phyloP scores from a whole-genome alignment of 2,888 invertebrate genomes.

The Eulithis prunata region DNA sequence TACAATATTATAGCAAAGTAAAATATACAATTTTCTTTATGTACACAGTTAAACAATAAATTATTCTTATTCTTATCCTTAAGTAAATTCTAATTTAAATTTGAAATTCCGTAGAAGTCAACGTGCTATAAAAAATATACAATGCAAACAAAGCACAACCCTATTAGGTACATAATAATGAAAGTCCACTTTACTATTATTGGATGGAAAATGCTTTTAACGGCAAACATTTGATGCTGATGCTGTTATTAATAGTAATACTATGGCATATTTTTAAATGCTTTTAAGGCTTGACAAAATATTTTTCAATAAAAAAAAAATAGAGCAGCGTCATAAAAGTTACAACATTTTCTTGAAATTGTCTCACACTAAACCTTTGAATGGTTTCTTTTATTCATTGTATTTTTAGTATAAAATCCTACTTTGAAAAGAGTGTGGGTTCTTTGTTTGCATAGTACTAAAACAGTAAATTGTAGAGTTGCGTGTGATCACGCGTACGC shows the following conservation, averaged over 20 bases:
- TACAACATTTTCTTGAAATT: too few relatives aligned
- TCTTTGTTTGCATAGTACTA: slow-evolving; percentile 3
- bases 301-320: too few relatives aligned
- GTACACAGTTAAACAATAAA: too few relatives aligned
- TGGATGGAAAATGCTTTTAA: slow-evolving; percentile 34
- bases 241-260: slow-evolving; percentile 18
- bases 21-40: neutral
- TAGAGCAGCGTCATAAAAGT: too few relatives aligned
- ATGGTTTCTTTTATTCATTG: too few relatives aligned
- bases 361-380: too few relatives aligned
- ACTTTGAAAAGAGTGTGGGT: too few relatives aligned
- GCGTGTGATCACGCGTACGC: slow-evolving; percentile 34
- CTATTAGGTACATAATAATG: slow-evolving; percentile 20
- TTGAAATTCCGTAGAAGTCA: neutral
- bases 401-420: too few relatives aligned
- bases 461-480: slow-evolving; percentile 32
- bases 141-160: neutral
- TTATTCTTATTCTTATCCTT: too few relatives aligned
- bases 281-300: too few relatives aligned
- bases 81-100: neutral
- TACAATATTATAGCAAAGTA: neutral
- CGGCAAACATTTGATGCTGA: slow-evolving; percentile 29
- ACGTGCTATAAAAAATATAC: neutral
- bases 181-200: slow-evolving; percentile 28
- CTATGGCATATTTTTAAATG: too few relatives aligned